Evolutionary conservation across 2,888 invertebrate species (phyloP).

Genomic region (Tenodera sinensis): DNA sequence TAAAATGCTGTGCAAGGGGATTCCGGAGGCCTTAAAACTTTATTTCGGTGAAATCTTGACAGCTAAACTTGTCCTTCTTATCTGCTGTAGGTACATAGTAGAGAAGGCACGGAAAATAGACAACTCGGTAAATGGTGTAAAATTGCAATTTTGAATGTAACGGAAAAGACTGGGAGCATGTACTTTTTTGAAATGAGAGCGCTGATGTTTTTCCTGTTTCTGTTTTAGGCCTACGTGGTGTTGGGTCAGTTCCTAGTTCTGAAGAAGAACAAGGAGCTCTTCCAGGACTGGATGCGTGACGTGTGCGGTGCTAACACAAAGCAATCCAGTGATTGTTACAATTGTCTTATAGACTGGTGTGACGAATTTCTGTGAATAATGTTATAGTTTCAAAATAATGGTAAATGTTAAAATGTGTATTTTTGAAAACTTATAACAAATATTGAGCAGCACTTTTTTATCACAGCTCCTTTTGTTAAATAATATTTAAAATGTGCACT

Average conservation of each 20-base stretch:
- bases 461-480: not conserved
- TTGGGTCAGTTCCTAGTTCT: conserved; percentile 93
- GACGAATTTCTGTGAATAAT: conserved; percentile 86
- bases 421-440: not conserved
- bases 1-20: too few species aligned
- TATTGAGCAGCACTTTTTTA: too few species aligned
- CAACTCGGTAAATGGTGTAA: too few species aligned
- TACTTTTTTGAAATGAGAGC: too few species aligned
- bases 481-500: not conserved
- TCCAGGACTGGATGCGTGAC: conserved; percentile 97
- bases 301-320: conserved; percentile 86
- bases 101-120: too few species aligned
- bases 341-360: conserved; percentile 96
- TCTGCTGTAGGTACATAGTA: too few species aligned
- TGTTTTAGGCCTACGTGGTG: conserved; percentile 87
- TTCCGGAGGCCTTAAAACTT: too few species aligned
- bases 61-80: too few species aligned
- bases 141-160: too few species aligned
- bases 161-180: too few species aligned
- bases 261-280: conserved; percentile 92
- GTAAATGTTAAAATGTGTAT: not conserved
- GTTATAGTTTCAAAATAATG: not conserved
- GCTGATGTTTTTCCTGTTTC: not conserved
- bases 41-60: too few species aligned
- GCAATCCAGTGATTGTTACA: conserved; percentile 90